Percentiles rank a stretch among this genome's conserved stretches.
Conservation (phyloP, 2,113 vertebrate species). For the Pionites leucogaster region DNA sequence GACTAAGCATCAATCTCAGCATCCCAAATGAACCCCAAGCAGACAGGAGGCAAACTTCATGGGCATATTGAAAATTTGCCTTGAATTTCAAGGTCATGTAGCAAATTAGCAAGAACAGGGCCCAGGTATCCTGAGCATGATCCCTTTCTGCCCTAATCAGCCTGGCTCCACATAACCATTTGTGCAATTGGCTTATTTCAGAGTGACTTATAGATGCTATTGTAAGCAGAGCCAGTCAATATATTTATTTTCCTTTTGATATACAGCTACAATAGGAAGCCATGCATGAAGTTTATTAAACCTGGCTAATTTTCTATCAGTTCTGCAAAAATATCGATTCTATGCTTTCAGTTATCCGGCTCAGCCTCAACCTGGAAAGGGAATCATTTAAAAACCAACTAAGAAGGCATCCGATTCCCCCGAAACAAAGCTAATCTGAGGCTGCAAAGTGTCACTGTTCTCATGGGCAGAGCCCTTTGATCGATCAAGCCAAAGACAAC, state of each 20-base stretch:
- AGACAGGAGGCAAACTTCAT: not conserved
- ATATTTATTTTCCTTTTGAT: slow-evolving; percentile 66
- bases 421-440: slow-evolving; percentile 10
- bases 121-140: not conserved
- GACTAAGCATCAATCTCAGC: not conserved
- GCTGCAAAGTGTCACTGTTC: not conserved
- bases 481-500: slow-evolving; percentile 51
- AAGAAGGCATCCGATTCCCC: not conserved
- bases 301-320: slow-evolving; percentile 64
- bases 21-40: not conserved
- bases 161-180: not conserved
- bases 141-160: not conserved
- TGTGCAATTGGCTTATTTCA: slow-evolving; percentile 39
- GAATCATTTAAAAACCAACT: not conserved
- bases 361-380: not conserved
- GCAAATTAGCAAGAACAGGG: not conserved
- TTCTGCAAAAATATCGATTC: slow-evolving; percentile 59
- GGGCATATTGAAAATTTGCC: not conserved
- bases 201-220: slow-evolving; percentile 38
- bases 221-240: slow-evolving; percentile 55
- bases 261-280: slow-evolving; percentile 48
- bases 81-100: slow-evolving; percentile 9
- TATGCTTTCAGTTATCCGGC: slow-evolving; percentile 1
- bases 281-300: slow-evolving; percentile 67
- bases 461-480: slow-evolving; percentile 41